Conservation (phyloP, 2,113 vertebrate species). For the Scytalopus superciliaris region DNA sequence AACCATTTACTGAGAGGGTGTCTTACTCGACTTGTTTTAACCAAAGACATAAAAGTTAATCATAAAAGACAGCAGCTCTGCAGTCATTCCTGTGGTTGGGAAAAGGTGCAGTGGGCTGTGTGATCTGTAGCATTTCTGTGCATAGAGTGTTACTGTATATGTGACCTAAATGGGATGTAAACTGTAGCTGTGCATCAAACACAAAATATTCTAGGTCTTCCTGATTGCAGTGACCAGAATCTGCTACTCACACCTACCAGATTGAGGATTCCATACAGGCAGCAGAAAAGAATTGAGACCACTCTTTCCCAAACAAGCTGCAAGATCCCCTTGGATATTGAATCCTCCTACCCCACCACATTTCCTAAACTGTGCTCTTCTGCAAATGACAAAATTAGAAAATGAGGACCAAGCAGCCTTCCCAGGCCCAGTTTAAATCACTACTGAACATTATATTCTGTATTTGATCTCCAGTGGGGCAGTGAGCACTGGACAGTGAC, state of each 20-base stretch:
- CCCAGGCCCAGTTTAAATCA: background rate
- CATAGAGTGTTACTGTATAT: accelerated
- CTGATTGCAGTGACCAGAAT: background rate
- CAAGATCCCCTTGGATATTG: background rate
- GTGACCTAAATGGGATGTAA: background rate
- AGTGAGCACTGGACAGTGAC: accelerated
- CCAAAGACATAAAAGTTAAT: background rate
- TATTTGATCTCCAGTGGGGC: background rate
- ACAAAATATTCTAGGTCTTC: background rate
- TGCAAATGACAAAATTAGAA: background rate
- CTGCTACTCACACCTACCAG: background rate
- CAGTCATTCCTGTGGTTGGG: background rate
- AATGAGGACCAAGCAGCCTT: background rate
- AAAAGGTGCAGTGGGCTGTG: background rate
- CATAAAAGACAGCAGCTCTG: background rate
- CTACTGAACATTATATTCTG: background rate
- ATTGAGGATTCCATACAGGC: background rate
- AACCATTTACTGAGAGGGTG: background rate
- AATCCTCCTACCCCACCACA: background rate
- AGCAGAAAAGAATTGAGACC: background rate
- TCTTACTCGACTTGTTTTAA: background rate
- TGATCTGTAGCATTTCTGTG: background rate
- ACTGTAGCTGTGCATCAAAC: background rate
- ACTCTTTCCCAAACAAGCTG: background rate
- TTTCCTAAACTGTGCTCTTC: background rate